Evolutionary conservation across 2,888 invertebrate species (phyloP).

Genomic region (Caenorhabditis japonica): DNA sequence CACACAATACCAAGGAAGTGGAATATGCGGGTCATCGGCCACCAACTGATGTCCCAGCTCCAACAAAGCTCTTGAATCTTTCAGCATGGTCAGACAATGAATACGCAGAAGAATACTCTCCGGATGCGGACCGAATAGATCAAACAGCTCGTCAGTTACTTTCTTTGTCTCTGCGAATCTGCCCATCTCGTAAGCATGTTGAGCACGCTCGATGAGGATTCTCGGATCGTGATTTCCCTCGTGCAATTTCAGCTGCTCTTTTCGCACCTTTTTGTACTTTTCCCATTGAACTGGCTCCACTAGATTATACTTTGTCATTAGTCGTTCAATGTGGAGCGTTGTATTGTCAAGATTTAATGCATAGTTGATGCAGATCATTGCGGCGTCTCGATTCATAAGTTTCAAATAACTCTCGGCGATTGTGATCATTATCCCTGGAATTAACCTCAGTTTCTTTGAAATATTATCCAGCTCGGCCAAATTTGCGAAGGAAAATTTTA

Average conservation of each 20-base stretch:
- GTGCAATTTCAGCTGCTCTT: constrained; percentile 38
- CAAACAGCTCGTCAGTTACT: constrained; percentile 63
- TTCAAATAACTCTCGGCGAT: constrained; percentile 51
- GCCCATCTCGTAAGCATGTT: constrained; percentile 61
- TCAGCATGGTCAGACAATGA: constrained; percentile 56
- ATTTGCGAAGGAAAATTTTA: constrained; percentile 35
- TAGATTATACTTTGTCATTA: constrained; percentile 49
- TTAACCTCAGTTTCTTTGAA: constrained; percentile 21
- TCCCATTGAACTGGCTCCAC: constrained; percentile 43
- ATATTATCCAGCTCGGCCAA: constrained; percentile 45
- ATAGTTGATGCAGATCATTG: constrained; percentile 49
- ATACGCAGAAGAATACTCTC: constrained; percentile 54
- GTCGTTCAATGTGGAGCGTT: constrained; percentile 30
- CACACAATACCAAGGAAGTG: constrained; percentile 68
- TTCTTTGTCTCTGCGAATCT: constrained; percentile 58
- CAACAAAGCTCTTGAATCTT: constrained; percentile 30
- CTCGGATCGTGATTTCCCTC: constrained; percentile 39
- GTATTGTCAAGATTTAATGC: constrained; percentile 34
- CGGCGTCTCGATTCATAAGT: constrained; percentile 51
- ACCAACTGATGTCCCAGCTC: constrained; percentile 43
- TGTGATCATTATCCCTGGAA: constrained; percentile 35
- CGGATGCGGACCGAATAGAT: constrained; percentile 58
- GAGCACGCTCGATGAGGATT: constrained; percentile 52
- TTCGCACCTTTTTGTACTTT: constrained; percentile 37
- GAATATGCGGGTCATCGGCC: constrained; percentile 42